These are phyloP conservation scores for Drosophila barbarae DNA, from an alignment of 2,888 invertebrate species.

Conservation along the genomic window DNA sequence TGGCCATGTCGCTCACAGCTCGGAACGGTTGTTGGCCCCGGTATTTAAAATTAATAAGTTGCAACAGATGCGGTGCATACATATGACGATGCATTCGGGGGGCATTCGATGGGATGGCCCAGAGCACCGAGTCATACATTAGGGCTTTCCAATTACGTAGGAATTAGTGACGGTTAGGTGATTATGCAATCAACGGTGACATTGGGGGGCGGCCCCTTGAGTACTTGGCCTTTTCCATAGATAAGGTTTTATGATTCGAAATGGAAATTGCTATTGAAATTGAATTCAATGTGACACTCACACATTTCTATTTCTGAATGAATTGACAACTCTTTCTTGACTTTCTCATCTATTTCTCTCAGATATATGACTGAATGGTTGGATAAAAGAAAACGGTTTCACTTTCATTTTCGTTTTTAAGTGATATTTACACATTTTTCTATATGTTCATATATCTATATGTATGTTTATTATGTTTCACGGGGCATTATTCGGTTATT, in stretches of 20 bases:
- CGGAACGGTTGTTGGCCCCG: constrained; percentile 38
- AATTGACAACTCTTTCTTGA: constrained; percentile 38
- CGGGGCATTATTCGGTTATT: constrained; percentile 42
- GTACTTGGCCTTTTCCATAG: constrained; percentile 15
- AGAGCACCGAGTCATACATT: constrained; percentile 39
- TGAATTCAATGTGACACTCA: constrained; percentile 22
- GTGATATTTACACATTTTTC: constrained; percentile 50
- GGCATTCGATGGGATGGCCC: constrained; percentile 9
- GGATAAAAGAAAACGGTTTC: constrained; percentile 37
- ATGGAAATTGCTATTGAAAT: constrained; percentile 22
- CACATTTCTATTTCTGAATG: constrained; percentile 24
- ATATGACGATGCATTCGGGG: constrained; percentile 4
- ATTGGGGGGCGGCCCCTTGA: constrained; percentile 15
- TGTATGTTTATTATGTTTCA: constrained; percentile 40
- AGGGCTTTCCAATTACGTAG: constrained; percentile 39
- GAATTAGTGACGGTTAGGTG: constrained; percentile 31
- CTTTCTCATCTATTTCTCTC: constrained; percentile 44
- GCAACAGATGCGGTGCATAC: constrained; percentile 33
- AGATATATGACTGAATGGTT: constrained; percentile 18
- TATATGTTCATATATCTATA: constrained; percentile 12
- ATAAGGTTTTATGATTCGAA: constrained; percentile 2
- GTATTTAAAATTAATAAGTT: constrained; percentile 38
- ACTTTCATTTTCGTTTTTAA: constrained; percentile 58
- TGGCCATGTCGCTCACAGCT: constrained; percentile 28
- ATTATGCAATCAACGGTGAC: constrained; percentile 36